Evolutionary conservation across 37 sponge, comb jelly and placozoan genomes (phyloP), one percentile per base, ranked within the genome.

Genomic region (Cliona cf. orientalis): DNA sequence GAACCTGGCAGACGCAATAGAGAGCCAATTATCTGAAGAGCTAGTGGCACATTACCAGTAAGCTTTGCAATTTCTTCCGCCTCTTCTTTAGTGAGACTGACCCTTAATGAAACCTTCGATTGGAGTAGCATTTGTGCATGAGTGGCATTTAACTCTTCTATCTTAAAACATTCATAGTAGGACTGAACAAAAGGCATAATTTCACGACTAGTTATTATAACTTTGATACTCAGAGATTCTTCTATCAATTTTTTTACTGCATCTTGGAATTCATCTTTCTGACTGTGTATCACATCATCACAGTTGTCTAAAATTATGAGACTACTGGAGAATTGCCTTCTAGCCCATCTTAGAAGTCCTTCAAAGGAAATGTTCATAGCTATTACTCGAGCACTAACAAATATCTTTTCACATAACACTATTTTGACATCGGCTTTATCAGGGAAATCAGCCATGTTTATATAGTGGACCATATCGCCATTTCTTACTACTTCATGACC

Each of bases 21-120:
- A 29, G 83, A 42, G 1, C 65, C 83, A 42, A 82, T 44, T 40
- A 82, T 66, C 2, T 82, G 72, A 5, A 82, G 74, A 29, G 83
- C 83, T n/a, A 82, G 66, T 28, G 83, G 83, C 5, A 72, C 83
- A 72, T 71, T 82, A 25, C 73, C 83, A 36, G 72, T 61, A 9
- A 63, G 23, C 1, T 72, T 56, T 42, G 83, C 83, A 35, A 82
- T 72, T 26, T 41, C 28, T 72, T 62, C 63, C 9, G 29, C 65
- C 31, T 78, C 43, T 4, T 19, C 11, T 1, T 17, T 21, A 45
- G 66, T 65, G 2, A 78, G 28, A 5, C 26, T 42, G 28, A 31
- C 22, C 2, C 5, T 35, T 0, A n/a, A 3, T 36, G 69, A 23
- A 7, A 78, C 65, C 45, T 45, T 78, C 2, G 21, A 57, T 17